Percentiles rank a stretch among this genome's conserved stretches.
Conservation (phyloP, 2,113 vertebrate genomes). For the Cephalopterus ornatus region DNA sequence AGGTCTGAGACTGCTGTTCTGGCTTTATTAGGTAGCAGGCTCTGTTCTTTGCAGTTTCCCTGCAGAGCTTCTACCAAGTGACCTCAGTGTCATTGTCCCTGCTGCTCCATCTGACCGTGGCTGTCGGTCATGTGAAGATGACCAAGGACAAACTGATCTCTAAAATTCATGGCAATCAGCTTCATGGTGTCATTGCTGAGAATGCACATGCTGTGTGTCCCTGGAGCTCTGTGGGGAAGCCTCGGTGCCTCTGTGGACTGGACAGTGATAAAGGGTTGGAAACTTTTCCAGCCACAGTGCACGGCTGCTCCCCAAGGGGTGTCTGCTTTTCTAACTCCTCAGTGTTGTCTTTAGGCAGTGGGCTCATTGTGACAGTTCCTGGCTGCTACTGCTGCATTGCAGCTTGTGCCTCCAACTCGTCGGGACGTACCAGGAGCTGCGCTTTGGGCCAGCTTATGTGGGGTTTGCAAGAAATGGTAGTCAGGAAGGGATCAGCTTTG, state of each 20-base stretch:
- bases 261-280: neutral
- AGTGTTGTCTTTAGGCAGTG: neutral
- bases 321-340: neutral
- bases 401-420: neutral
- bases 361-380: neutral
- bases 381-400: neutral
- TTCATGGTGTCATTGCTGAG: conserved; percentile 86
- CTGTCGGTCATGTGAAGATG: conserved; percentile 84
- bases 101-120: conserved; percentile 84
- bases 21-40: conserved; percentile 62
- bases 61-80: neutral
- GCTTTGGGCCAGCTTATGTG: neutral
- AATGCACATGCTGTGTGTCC: conserved; percentile 62
- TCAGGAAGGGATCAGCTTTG: neutral
- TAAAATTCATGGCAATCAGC: conserved; percentile 85
- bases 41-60: neutral
- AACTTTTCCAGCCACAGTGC: neutral
- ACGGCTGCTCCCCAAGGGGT: neutral
- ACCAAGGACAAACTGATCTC: conserved; percentile 85
- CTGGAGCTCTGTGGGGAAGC: conserved; percentile 88
- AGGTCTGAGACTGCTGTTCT: conserved; percentile 26
- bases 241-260: conserved; percentile 64
- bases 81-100: neutral
- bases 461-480: neutral
- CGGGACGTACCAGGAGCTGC: neutral